These are phyloP conservation scores for Tipula helvola DNA, from an alignment of 2,888 invertebrate species.

Conservation along the genomic window DNA sequence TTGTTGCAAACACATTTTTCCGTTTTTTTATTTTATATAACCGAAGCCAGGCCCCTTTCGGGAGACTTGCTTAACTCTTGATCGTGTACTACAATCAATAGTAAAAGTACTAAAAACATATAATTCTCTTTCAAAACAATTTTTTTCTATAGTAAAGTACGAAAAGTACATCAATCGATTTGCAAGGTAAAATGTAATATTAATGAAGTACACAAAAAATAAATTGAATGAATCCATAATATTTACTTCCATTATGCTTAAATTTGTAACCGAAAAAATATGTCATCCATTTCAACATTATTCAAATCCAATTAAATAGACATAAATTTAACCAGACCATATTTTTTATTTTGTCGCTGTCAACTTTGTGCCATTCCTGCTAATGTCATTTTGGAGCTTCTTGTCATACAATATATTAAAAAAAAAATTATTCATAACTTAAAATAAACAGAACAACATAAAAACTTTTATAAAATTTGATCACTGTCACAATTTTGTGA, in stretches of 20 bases:
- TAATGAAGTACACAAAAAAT: neutral
- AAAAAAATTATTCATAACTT: neutral
- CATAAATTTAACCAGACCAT: neutral
- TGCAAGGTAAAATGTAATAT: neutral
- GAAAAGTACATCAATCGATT: neutral
- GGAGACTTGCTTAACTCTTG: too few relatives aligned
- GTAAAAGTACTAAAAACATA: too few relatives aligned
- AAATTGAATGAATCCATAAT: neutral
- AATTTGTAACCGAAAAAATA: neutral
- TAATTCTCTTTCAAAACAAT: too few relatives aligned
- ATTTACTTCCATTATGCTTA: neutral
- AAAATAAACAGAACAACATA: neutral
- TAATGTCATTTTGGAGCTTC: neutral
- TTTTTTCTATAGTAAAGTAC: too few relatives aligned
- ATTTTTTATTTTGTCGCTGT: neutral
- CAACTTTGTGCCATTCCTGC: neutral
- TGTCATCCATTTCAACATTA: neutral
- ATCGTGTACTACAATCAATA: too few relatives aligned
- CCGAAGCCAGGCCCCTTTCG: too few relatives aligned
- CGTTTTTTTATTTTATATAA: too few relatives aligned
- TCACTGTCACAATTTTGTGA: neutral
- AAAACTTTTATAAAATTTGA: neutral
- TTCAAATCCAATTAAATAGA: neutral
- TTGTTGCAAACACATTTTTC: too few relatives aligned
- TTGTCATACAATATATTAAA: neutral